phyloP scores from a whole-genome alignment of 35 echinoderm and acorn worm species.

The Chiridota heheva region DNA sequence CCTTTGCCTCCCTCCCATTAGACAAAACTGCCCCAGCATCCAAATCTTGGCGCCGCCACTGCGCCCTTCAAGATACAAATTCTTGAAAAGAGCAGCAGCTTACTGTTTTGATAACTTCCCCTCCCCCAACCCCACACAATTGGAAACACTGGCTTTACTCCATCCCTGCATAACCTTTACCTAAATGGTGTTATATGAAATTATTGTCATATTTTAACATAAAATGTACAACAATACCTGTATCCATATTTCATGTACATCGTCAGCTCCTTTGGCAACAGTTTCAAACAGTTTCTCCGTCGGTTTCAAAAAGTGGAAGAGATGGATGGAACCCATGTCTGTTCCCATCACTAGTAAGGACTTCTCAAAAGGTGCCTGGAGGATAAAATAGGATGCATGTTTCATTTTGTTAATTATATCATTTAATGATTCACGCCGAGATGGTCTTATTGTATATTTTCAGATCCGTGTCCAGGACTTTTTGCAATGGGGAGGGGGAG shows the following conservation, averaged over 20 bases:
- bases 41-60: too few species aligned
- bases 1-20: too few species aligned
- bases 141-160: too few species aligned
- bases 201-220: too few species aligned
- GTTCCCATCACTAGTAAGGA: conserved; percentile 80
- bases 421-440: neutral
- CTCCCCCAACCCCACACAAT: too few species aligned
- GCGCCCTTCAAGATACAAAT: too few species aligned
- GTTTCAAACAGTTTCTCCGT: conserved; percentile 82
- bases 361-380: conserved; percentile 66
- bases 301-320: conserved; percentile 88
- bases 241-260: conserved; percentile 89
- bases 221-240: too few species aligned
- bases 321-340: conserved; percentile 87
- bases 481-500: neutral
- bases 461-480: neutral
- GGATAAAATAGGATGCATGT: neutral
- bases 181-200: too few species aligned
- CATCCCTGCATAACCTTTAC: too few species aligned
- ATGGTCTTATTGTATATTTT: neutral
- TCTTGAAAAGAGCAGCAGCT: too few species aligned
- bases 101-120: too few species aligned
- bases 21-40: too few species aligned
- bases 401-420: neutral
- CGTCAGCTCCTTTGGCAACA: conserved; percentile 55